Evolutionary conservation across 2,113 vertebrate genomes (phyloP).

Genomic region (Rhagologus leucostigma): DNA sequence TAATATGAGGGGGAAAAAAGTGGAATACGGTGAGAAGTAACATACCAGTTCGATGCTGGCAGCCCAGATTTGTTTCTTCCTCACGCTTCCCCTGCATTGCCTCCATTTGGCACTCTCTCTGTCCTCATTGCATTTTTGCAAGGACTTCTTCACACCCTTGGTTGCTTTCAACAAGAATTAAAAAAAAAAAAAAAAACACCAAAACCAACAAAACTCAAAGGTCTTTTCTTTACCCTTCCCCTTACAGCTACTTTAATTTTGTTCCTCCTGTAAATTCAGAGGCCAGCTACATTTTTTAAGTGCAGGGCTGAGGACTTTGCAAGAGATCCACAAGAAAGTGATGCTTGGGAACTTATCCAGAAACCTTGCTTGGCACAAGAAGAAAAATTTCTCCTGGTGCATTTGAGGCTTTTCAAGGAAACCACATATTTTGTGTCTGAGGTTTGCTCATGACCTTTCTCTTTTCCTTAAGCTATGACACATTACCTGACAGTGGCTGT

Average conservation of each 20-base stretch:
- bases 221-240: neutral
- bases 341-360: neutral
- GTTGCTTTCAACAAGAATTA: neutral
- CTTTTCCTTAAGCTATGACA: neutral
- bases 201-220: neutral
- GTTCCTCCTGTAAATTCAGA: neutral
- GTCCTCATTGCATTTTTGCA: neutral
- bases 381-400: neutral
- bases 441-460: conserved; percentile 12
- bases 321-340: neutral
- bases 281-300: neutral
- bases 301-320: neutral
- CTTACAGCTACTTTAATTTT: neutral
- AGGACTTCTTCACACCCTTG: neutral
- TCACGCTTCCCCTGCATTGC: neutral
- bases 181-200: neutral
- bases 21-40: neutral
- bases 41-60: neutral
- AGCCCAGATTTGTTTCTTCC: neutral
- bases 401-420: conserved; percentile 47
- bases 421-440: neutral
- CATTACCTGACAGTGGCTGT: neutral
- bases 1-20: neutral
- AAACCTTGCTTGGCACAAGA: neutral
- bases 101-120: neutral